These are phyloP conservation scores for Enteromius afrohamiltoni DNA, from an alignment of 2,797 vertebrate genomes.

Conservation along the genomic window DNA sequence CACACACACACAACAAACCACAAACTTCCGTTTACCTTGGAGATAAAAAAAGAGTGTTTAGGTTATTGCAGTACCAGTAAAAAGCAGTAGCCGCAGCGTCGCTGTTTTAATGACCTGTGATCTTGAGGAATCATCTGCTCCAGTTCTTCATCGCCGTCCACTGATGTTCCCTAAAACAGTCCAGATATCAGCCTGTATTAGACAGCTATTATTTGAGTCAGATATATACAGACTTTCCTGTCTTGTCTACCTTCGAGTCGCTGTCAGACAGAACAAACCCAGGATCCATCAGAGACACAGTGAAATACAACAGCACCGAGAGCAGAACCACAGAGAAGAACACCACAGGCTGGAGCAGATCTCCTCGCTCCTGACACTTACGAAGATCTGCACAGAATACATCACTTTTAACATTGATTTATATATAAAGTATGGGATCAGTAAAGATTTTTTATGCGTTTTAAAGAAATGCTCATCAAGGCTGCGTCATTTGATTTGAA, in stretches of 20 bases:
- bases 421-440: too few relatives aligned
- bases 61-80: constrained; percentile 80
- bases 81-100: constrained; percentile 88
- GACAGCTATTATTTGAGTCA: background rate
- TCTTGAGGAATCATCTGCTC: constrained; percentile 72
- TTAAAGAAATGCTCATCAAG: too few relatives aligned
- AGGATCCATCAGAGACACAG: constrained; percentile 92
- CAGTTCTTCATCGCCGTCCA: constrained; percentile 72
- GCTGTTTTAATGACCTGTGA: constrained; percentile 66
- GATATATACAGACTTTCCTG: too few relatives aligned
- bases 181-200: background rate
- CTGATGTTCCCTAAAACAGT: constrained; percentile 48
- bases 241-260: constrained; percentile 67
- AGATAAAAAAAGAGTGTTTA: background rate
- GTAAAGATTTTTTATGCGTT: too few relatives aligned
- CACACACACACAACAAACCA: too few relatives aligned
- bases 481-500: too few relatives aligned
- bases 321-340: constrained; percentile 83
- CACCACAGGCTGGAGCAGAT: constrained; percentile 78
- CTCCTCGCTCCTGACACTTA: constrained; percentile 78
- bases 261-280: constrained; percentile 84
- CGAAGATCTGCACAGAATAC: constrained; percentile 75
- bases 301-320: constrained; percentile 87
- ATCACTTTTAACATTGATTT: background rate
- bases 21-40: background rate